Percentiles rank a stretch among this genome's conserved stretches.
Conservation (phyloP, 2,888 invertebrate species). For the Drosophila kanekoi region DNA sequence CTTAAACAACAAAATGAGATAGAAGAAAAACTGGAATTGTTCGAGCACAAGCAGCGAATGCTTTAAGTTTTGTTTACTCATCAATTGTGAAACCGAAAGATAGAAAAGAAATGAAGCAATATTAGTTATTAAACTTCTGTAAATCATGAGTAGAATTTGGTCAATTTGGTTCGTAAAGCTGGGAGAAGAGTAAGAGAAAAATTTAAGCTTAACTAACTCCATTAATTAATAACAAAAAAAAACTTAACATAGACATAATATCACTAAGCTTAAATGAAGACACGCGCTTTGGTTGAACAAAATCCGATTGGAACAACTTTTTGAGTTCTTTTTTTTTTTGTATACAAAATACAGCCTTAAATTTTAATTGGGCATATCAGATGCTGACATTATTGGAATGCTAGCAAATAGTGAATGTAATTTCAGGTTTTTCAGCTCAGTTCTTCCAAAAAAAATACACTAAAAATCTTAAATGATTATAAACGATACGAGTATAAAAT, state of each 20-base stretch:
- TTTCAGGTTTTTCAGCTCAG: constrained; percentile 74
- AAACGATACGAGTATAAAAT: constrained; percentile 26
- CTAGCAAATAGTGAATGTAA: constrained; percentile 50
- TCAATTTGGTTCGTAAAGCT: constrained; percentile 70
- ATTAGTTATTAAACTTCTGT: constrained; percentile 67
- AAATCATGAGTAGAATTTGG: constrained; percentile 53
- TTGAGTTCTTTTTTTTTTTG: constrained; percentile 31
- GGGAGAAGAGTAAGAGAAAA: constrained; percentile 15
- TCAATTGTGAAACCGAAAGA: constrained; percentile 36
- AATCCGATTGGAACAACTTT: constrained; percentile 45
- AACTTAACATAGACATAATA: constrained; percentile 65
- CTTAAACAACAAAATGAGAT: background rate
- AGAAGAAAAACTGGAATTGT: constrained; percentile 40
- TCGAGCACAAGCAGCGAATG: constrained; percentile 28
- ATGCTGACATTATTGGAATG: constrained; percentile 49
- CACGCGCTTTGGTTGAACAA: constrained; percentile 65
- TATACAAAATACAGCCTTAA: constrained; percentile 29
- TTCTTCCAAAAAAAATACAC: constrained; percentile 58
- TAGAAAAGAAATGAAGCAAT: constrained; percentile 48
- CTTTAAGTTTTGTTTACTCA: constrained; percentile 8
- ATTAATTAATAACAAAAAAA: constrained; percentile 56
- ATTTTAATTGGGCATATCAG: constrained; percentile 56
- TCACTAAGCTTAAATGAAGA: constrained; percentile 65
- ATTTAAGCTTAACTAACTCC: constrained; percentile 62
- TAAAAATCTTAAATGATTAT: constrained; percentile 35